These are phyloP conservation scores for Sepioteuthis lessoniana DNA, from an alignment of 2,888 invertebrate species.

Conservation along the genomic window DNA sequence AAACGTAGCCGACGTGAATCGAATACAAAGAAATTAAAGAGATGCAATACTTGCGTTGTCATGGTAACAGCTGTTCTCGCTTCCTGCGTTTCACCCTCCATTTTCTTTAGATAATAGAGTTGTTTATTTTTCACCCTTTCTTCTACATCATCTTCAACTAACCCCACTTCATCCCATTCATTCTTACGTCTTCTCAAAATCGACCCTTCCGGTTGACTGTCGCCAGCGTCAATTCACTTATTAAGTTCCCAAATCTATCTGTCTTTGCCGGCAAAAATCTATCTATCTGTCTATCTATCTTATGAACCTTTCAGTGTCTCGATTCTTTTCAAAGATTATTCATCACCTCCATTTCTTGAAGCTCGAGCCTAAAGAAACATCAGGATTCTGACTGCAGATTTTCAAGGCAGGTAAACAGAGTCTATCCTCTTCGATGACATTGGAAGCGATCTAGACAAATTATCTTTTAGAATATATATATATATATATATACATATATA, in stretches of 20 bases:
- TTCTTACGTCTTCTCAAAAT: neutral
- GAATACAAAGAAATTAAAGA: conserved; percentile 18
- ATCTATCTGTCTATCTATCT: conserved; percentile 11
- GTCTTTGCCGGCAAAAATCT: too few relatives aligned
- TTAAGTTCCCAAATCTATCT: neutral
- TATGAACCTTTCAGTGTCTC: too few relatives aligned
- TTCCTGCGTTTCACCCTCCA: neutral
- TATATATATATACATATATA: too few relatives aligned
- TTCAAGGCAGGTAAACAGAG: too few relatives aligned
- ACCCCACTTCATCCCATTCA: neutral
- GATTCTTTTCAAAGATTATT: too few relatives aligned
- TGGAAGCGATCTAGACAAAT: too few relatives aligned
- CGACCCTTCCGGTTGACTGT: neutral
- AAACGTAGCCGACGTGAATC: neutral
- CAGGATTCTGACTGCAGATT: too few relatives aligned
- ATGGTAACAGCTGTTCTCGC: neutral
- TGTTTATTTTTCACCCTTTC: neutral
- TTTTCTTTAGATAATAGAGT: neutral
- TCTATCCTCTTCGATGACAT: too few relatives aligned
- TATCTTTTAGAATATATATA: too few relatives aligned
- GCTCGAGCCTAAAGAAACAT: too few relatives aligned
- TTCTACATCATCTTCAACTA: too few relatives aligned
- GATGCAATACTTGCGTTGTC: neutral
- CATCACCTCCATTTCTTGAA: too few relatives aligned
- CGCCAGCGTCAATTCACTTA: neutral